Evolutionary conservation across 1,140 invertebrate species (phyloP).

Genomic region (Pogonognathellus flavescens): DNA sequence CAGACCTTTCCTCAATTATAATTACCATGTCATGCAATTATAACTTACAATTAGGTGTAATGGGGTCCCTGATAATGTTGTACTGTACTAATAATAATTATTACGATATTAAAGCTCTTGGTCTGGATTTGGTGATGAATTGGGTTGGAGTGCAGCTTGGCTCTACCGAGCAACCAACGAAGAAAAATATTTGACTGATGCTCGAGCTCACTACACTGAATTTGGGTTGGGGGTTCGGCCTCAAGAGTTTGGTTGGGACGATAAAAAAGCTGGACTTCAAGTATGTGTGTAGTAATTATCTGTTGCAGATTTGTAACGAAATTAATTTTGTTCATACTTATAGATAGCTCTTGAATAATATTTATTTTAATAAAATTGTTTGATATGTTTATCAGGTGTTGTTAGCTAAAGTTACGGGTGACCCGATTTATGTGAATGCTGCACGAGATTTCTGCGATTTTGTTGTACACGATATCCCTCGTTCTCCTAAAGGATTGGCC

Average conservation of each 20-base stretch:
- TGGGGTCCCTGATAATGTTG: no score
- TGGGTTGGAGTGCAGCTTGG: slow-evolving; percentile 77
- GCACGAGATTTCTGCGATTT: slow-evolving; percentile 66
- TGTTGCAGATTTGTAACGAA: neutral
- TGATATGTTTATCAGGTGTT: slow-evolving; percentile 52
- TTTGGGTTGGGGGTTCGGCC: slow-evolving; percentile 72
- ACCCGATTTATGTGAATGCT: slow-evolving; percentile 65
- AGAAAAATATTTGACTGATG: slow-evolving; percentile 73
- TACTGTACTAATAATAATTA: no score
- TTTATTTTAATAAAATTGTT: slow-evolving; percentile 1
- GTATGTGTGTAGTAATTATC: slow-evolving; percentile 68
- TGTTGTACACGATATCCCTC: slow-evolving; percentile 59
- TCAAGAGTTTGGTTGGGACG: slow-evolving; percentile 75
- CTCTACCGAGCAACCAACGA: slow-evolving; percentile 76
- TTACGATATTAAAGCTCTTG: slow-evolving; percentile 69
- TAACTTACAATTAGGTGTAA: no score
- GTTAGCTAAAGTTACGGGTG: slow-evolving; percentile 58
- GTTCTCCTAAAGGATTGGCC: slow-evolving; percentile 68
- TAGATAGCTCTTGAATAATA: neutral
- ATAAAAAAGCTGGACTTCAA: slow-evolving; percentile 75
- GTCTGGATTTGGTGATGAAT: slow-evolving; percentile 75
- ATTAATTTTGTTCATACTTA: no score
- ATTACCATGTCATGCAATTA: no score
- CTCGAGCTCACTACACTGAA: slow-evolving; percentile 72
- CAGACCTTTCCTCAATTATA: no score